Percentiles rank a stretch among this genome's conserved stretches.
Conservation (phyloP, 2,113 vertebrate genomes). For the Charina bottae region DNA sequence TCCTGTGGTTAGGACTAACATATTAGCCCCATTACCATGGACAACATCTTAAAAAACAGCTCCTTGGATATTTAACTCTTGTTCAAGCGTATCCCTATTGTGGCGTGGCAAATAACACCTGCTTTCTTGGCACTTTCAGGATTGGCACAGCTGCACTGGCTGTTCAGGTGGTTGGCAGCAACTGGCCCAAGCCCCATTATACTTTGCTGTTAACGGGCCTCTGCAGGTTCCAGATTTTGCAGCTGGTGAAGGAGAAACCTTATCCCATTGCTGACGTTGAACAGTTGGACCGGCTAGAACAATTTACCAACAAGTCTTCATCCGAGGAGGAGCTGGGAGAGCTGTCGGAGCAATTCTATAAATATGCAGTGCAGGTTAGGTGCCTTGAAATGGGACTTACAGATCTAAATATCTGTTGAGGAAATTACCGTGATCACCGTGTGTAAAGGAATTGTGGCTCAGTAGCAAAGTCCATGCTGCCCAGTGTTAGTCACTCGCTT, state of each 20-base stretch:
- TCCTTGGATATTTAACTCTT: background rate
- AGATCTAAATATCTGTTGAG: background rate
- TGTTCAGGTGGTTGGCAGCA: conserved; percentile 96
- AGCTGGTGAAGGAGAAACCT: conserved; percentile 86
- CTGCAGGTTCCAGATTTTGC: conserved; percentile 88
- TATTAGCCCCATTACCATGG: background rate
- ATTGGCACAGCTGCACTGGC: conserved; percentile 92
- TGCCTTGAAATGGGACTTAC: background rate
- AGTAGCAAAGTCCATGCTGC: background rate
- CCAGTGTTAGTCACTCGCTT: background rate
- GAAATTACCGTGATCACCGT: background rate
- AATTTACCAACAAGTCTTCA: conserved; percentile 76
- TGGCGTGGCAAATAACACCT: background rate
- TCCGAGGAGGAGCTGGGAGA: conserved; percentile 82
- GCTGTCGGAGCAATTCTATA: conserved; percentile 89
- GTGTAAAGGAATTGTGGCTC: background rate
- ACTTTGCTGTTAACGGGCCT: conserved; percentile 92
- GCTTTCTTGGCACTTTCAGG: conserved; percentile 69
- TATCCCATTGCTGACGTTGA: conserved; percentile 91
- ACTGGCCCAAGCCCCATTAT: conserved; percentile 98
- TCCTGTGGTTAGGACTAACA: background rate
- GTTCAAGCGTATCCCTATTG: background rate
- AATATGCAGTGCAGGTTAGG: conserved; percentile 89
- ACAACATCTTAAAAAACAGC: background rate
- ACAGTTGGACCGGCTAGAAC: conserved; percentile 91